Base-by-base conservation (phyloP, 2,888 invertebrate species). In the Macrosiphum euphorbiae region DNA sequence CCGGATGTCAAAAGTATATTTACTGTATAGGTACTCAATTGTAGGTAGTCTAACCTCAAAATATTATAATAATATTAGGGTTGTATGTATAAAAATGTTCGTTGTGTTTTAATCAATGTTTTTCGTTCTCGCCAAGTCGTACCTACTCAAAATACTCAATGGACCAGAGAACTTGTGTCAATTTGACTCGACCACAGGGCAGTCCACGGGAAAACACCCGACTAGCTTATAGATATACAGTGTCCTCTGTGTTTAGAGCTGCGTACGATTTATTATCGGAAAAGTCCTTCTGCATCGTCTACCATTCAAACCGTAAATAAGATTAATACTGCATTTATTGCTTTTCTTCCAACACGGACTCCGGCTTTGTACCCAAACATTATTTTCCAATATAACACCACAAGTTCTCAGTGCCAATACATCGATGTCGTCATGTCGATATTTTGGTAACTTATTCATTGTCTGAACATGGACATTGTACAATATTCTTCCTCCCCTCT, bases 281-380 rank as follows among this genome's bases (percentile, higher is more conserved):
- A 85, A 85, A 85, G 24, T 24, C 8, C 3, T 41, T 85, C 8
- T 85, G 24, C 26, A 26, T 26, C 11, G 41, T 85, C 85, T 11
- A 44, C 44, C 26, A 85, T 85, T 26, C 26, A 85, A 26, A 44
- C 85, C 44, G 11, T 85, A 85, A 85, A 85, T 26, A 85, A 85
- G 85, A 85, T 41, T 85, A 41, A 85, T 44, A 26, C 85, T 85
- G 85, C 26, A 35, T 85, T 85, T 85, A 85, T 85, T 85, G 44
- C 41, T 26, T 85, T 85, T 85, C 85, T 24, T 85, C 41, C 41
- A 44, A 35, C 85, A 67, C n/a, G n/a, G n/a, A n/a, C 41, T 84
- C 20, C 20, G 24, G 24, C 24, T 20, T 84, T 84, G 7, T 41
- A 3, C 0, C 84, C 41, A 84, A 84, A 41, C 41, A 41, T 41